Evolutionary conservation across 2,888 invertebrate species (phyloP), one percentile per base, ranked within the genome.

Genomic region (Mesoligia furuncula): DNA sequence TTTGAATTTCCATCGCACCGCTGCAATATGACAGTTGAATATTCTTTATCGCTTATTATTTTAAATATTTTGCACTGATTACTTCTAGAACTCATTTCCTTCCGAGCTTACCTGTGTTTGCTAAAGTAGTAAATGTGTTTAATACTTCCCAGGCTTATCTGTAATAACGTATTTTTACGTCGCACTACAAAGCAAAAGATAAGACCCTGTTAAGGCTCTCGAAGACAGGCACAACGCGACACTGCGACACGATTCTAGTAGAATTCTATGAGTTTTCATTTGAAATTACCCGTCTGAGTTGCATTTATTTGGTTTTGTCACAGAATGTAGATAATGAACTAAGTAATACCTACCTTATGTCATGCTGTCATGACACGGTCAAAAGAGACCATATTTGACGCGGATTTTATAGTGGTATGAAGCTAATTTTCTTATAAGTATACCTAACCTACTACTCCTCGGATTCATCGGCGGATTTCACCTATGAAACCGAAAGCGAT

Each of bases 51-150:
- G 17, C 4, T 17, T 45, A 66, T 57, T 57, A 48, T 69, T 48
- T 68, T 9, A 54, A 66, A 51, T 71, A 72, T 77, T 42, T 65
- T 20, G 15, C 15, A 64, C 61, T 75, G 61, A 77, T 61, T 57
- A 51, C 2, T 57, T 57, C 15, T 31, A 31, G 57, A 76, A 62
- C 61, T 72, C 54, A 80, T 81, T 76, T 68, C 36, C 57, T 72
- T 68, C 24, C 9, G n/a, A 70, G 27, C 61, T 62, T 45, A 11
- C 24, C 24, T 24, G n/a, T 76, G 54, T 67, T 54, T 54, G 36
- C 13, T 27, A 9, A 67, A 36, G 61, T 42, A 57, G 15, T 71
- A 45, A 67, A 79, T 73, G 36, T 54, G 24, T 62, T 36, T 27
- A 39, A 31, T 71, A 68, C 31, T 73, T 59, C 15, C n/a, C 64